These are phyloP conservation scores for Diorhabda carinulata DNA, from an alignment of 1,140 invertebrate genomes.

Conservation along the genomic window DNA sequence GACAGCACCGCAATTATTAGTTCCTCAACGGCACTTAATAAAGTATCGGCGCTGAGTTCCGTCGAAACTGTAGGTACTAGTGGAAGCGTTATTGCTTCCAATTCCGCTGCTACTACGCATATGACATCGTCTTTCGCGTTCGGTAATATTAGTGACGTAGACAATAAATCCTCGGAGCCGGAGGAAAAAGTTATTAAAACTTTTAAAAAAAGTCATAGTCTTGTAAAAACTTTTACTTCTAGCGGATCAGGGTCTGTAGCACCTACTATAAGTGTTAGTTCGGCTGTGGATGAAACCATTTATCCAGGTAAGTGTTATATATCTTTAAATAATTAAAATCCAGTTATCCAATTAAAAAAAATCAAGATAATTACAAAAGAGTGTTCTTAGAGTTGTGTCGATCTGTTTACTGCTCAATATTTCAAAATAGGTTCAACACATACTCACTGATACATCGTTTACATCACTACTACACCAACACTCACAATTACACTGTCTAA, in stretches of 20 bases:
- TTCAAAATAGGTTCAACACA: too few species aligned
- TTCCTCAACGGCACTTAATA: neutral
- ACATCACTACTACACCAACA: too few species aligned
- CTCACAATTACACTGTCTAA: too few species aligned
- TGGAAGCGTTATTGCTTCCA: neutral
- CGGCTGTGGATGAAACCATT: conserved; percentile 57
- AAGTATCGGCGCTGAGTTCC: neutral
- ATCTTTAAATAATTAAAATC: neutral
- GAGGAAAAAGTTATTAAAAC: conserved; percentile 29
- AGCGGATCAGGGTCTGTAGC: conserved; percentile 49
- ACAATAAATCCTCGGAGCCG: conserved; percentile 35
- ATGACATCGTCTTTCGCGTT: conserved; percentile 42
- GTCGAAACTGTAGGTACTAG: neutral
- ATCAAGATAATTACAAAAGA: too few species aligned
- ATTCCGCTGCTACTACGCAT: conserved; percentile 30
- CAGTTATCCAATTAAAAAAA: too few species aligned
- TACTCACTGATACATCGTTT: too few species aligned
- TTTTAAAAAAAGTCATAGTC: conserved; percentile 44
- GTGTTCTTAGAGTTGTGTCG: too few species aligned
- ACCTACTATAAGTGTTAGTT: conserved; percentile 69
- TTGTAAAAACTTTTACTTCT: conserved; percentile 40
- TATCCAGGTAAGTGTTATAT: conserved; percentile 36
- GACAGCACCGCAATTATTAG: conserved; percentile 37
- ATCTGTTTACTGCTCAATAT: too few species aligned
- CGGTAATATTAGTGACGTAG: conserved; percentile 45